Evolutionary conservation across 92 coral and sea anemone species (phyloP).

Genomic region (Palythoa grandis): DNA sequence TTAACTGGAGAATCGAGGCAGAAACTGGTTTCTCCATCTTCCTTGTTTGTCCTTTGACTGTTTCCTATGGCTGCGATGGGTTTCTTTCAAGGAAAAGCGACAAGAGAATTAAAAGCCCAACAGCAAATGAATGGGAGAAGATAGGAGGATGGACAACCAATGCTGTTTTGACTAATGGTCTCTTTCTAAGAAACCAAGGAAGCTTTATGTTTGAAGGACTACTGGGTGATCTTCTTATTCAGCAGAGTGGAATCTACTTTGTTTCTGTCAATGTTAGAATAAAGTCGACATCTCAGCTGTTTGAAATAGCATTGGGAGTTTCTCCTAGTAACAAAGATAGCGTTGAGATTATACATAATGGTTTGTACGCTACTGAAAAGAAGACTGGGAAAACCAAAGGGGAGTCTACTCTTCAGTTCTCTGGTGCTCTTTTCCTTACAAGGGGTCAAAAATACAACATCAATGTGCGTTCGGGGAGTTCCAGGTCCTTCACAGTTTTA

Average conservation of each 20-base stretch:
- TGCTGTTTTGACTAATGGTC: constrained; percentile 66
- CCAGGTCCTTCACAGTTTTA: constrained; percentile 51
- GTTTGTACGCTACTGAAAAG: constrained; percentile 52
- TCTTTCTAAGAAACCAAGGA: constrained; percentile 56
- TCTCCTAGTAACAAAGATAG: constrained; percentile 37
- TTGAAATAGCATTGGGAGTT: constrained; percentile 56
- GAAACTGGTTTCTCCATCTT: constrained; percentile 60
- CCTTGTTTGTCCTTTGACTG: constrained; percentile 56
- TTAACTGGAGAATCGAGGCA: constrained; percentile 56
- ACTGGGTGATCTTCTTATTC: constrained; percentile 57
- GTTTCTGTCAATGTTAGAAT: constrained; percentile 55
- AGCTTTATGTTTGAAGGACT: constrained; percentile 60
- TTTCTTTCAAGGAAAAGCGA: constrained; percentile 66
- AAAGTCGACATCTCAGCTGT: constrained; percentile 36
- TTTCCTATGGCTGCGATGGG: constrained; percentile 57
- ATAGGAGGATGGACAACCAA: constrained; percentile 68
- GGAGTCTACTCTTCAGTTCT: constrained; percentile 53
- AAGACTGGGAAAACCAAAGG: constrained; percentile 35
- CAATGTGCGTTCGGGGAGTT: constrained; percentile 51
- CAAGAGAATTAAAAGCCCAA: constrained; percentile 47
- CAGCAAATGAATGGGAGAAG: constrained; percentile 53
- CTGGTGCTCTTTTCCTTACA: constrained; percentile 59
- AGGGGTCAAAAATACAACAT: constrained; percentile 45
- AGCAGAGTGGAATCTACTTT: constrained; percentile 61
- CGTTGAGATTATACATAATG: constrained; percentile 25